Percentiles rank a stretch among this genome's conserved stretches.
These are phyloP conservation scores for Crocidura indochinensis DNA, from an alignment of 2,797 vertebrate species.

Conservation along the genomic window DNA sequence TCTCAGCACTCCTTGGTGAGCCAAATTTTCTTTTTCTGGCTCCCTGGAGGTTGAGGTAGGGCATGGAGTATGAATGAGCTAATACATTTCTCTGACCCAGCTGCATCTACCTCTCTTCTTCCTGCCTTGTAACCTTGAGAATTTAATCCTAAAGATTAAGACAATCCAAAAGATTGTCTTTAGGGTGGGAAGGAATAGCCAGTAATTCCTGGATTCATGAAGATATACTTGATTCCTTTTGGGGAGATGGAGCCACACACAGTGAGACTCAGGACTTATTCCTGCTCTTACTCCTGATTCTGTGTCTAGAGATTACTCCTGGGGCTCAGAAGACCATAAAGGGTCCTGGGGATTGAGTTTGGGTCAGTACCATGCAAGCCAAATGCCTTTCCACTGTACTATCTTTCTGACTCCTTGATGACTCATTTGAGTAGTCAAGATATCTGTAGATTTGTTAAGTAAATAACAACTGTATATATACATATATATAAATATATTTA, in stretches of 20 bases:
- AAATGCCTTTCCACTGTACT: too few species aligned
- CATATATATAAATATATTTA: too few species aligned
- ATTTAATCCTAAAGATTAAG: not conserved
- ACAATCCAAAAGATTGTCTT: not conserved
- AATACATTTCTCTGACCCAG: not conserved
- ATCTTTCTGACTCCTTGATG: not conserved
- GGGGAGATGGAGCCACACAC: too few species aligned
- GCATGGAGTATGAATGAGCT: not conserved
- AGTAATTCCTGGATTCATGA: not conserved
- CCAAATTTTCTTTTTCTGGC: not conserved
- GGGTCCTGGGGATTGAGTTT: too few species aligned
- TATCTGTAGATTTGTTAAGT: not conserved
- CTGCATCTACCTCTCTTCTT: not conserved
- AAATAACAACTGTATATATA: not conserved
- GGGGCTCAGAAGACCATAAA: too few species aligned
- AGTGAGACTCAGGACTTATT: too few species aligned
- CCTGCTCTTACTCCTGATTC: too few species aligned
- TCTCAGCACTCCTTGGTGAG: not conserved
- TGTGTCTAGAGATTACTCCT: too few species aligned
- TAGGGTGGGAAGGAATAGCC: not conserved
- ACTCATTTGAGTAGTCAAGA: not conserved
- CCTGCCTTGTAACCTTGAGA: too few species aligned
- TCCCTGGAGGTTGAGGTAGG: not conserved
- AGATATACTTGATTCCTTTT: too few species aligned
- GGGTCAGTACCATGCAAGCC: too few species aligned